Base-by-base conservation (phyloP, 1,140 invertebrate genomes). In the Chironomus striatipennis region DNA sequence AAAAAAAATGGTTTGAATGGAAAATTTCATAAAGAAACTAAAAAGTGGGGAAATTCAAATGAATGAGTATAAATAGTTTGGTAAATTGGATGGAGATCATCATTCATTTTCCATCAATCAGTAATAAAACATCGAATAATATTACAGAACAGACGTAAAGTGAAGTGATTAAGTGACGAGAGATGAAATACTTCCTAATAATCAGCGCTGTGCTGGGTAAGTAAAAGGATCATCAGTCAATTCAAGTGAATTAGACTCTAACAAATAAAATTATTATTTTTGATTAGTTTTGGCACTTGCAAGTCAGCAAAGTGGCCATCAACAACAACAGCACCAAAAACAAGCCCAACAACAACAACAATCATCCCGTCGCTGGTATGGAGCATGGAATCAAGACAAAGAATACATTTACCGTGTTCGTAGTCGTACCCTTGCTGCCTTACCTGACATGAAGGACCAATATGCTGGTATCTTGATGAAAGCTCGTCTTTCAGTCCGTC, bases 381-480 rank as follows among this genome's bases (percentile, higher is more conserved):
- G 77, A 75, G 86, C 83, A 15, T 90, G 88, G 88, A 83, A 85
- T 76, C 76, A 76, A 0, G 85, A 85, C 34, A 85, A 83, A 42
- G 82, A 87, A 47, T 92, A 91, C 79, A 80, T 81, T 7, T 92
- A 90, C 78, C 77, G 85, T 9, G 83, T 90, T 3, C 81, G 82
- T 20, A 85, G 86, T 21, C 83, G 86, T 34, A 90, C 88, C 0
- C 47, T 91, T 21, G 82, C 87, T 0, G 81, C 81, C 7, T 77
- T 88, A 1, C 80, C 85, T 9, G 83, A 88, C 43, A 79, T 87
- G 7, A 79, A 83, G 1, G 82, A 87, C 76, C 80, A 87, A 74
- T 82, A 81, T 75, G 79, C 83, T 64, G 88, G 90, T 74, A 83
- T 87, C 43, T 76, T 87, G 2, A 80, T 89, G 47, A 86, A 83